These are phyloP conservation scores for Calliopsis andreniformis DNA, from an alignment of 1,140 invertebrate species.

Conservation along the genomic window DNA sequence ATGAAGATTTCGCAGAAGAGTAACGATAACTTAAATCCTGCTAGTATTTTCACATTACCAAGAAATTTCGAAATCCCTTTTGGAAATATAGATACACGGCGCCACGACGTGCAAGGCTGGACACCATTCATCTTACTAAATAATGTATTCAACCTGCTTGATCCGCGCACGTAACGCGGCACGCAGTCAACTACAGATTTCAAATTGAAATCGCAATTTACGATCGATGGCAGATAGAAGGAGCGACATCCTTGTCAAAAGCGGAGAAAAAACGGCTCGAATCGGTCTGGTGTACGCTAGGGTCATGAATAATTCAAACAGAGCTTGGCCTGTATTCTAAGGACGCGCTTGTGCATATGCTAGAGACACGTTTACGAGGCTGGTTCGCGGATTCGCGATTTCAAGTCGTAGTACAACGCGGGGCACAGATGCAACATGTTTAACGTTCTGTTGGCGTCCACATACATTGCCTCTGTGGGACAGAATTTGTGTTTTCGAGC, in stretches of 20 bases:
- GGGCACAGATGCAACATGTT: constrained; percentile 21
- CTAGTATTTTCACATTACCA: too few species aligned
- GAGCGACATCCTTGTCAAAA: neutral
- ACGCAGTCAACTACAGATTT: constrained; percentile 2
- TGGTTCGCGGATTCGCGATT: constrained; percentile 17
- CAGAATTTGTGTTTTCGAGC: neutral
- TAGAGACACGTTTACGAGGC: constrained; percentile 16
- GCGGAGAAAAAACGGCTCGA: constrained; percentile 29
- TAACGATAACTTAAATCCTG: neutral
- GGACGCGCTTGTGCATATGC: constrained; percentile 51
- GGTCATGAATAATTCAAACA: constrained; percentile 61
- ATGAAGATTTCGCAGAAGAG: too few species aligned
- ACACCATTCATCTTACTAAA: constrained; percentile 1
- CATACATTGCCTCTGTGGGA: neutral
- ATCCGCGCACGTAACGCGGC: neutral
- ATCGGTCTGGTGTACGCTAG: constrained; percentile 29
- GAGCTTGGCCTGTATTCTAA: constrained; percentile 52
- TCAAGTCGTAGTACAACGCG: constrained; percentile 46
- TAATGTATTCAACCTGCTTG: constrained; percentile 9
- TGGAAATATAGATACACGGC: neutral
- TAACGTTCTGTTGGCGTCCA: neutral
- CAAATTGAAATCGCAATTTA: constrained; percentile 30
- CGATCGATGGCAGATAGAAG: neutral
- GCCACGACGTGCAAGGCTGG: too few species aligned
- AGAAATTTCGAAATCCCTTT: neutral